Conservation (phyloP, 2,113 vertebrate species). For the Corythaeola cristata region DNA sequence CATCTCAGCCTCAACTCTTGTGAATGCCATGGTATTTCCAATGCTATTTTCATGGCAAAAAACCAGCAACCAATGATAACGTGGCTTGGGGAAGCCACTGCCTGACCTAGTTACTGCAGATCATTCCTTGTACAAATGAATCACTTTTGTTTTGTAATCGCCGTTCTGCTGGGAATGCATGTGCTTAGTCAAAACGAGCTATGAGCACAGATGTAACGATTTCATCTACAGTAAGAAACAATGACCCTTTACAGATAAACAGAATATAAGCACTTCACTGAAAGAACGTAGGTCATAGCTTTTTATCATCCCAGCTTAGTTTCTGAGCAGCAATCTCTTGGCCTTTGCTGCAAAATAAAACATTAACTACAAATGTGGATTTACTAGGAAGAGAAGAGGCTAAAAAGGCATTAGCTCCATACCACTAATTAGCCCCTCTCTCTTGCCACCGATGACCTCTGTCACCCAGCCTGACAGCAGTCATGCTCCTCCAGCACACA, state of each 20-base stretch:
- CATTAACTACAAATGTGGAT: neutral
- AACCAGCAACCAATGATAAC: neutral
- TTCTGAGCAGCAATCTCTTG: neutral
- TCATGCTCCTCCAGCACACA: accelerated
- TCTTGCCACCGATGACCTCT: neutral
- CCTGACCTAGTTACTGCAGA: neutral
- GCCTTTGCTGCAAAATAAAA: neutral
- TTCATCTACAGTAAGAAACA: neutral
- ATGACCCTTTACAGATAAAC: neutral
- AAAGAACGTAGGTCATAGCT: neutral
- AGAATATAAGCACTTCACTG: neutral
- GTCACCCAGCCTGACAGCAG: neutral
- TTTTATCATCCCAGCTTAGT: neutral
- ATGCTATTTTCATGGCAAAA: neutral
- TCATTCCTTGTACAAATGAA: neutral
- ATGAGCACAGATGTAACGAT: neutral
- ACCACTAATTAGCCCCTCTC: neutral
- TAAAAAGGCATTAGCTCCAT: neutral
- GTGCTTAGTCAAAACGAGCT: neutral
- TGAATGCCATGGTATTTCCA: neutral
- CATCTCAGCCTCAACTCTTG: neutral
- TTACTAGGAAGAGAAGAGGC: neutral
- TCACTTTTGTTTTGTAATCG: neutral
- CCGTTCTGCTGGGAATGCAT: neutral
- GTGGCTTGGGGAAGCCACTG: neutral